Percentiles rank a stretch among this genome's conserved stretches.
Conservation (phyloP, 2,113 vertebrate genomes). For the Salvelinus sp. region DNA sequence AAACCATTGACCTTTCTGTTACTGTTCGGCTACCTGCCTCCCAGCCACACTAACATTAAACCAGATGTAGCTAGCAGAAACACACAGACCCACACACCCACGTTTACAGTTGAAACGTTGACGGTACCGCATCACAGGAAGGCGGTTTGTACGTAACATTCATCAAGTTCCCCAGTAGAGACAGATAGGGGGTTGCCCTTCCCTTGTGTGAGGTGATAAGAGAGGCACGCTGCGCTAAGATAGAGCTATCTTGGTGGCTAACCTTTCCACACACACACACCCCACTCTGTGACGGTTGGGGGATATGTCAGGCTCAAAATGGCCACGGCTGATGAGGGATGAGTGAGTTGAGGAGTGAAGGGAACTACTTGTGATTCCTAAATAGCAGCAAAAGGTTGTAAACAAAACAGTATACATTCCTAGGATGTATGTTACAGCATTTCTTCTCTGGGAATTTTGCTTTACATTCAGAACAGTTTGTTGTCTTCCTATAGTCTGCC, state of each 20-base stretch:
- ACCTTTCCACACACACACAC: constrained; percentile 39
- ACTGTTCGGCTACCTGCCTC: neutral
- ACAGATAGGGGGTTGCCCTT: constrained; percentile 37
- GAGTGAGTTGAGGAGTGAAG: neutral
- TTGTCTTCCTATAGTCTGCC: no score
- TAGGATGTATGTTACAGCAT: no score
- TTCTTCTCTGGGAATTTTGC: no score
- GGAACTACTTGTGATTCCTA: neutral
- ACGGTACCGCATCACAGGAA: constrained; percentile 37
- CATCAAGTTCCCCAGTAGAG: constrained; percentile 25
- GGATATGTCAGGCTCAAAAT: constrained; percentile 59
- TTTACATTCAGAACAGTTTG: no score
- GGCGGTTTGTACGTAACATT: constrained; percentile 25
- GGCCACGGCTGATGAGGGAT: constrained; percentile 35
- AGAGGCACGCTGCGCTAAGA: constrained; percentile 67
- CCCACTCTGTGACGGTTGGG: constrained; percentile 32
- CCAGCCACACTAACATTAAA: neutral
- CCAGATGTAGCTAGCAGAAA: no score
- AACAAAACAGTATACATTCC: neutral
- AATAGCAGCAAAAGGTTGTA: neutral
- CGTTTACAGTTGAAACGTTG: constrained; percentile 15
- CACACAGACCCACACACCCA: neutral
- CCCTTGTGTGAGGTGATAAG: constrained; percentile 63
- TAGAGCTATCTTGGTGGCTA: constrained; percentile 74
- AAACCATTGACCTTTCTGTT: no score